A percentile compares a stretch with the other conserved stretches of the same genome.
Conservation (phyloP, 2,797 vertebrate species). For the Botia almorhae region DNA sequence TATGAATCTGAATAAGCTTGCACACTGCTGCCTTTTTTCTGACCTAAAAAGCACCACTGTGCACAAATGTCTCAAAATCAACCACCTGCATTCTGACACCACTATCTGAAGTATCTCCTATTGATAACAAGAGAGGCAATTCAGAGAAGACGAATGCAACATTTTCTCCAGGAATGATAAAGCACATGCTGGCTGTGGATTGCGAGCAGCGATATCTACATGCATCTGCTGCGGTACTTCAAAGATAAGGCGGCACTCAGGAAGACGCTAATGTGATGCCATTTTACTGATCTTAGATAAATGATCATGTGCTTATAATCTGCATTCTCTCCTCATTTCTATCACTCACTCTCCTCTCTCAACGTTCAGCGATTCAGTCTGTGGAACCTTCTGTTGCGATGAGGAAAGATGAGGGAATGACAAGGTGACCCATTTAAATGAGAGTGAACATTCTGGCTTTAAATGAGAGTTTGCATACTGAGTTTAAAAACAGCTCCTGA, state of each 20-base stretch:
- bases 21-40: slow-evolving; percentile 33
- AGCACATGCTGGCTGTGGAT: slow-evolving; percentile 49
- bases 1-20: slow-evolving; percentile 41
- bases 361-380: not conserved
- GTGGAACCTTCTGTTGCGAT: slow-evolving; percentile 23
- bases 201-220: slow-evolving; percentile 60
- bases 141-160: slow-evolving; percentile 36
- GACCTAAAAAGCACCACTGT: slow-evolving; percentile 25
- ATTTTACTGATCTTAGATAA: slow-evolving; percentile 66
- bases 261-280: slow-evolving; percentile 66
- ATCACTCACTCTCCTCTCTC: slow-evolving; percentile 39
- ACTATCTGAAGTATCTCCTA: slow-evolving; percentile 24
- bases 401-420: slow-evolving; percentile 23
- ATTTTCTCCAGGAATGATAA: slow-evolving; percentile 37
- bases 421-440: slow-evolving; percentile 46
- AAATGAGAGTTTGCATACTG: slow-evolving; percentile 18
- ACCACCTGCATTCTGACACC: slow-evolving; percentile 35
- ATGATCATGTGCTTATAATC: slow-evolving; percentile 62
- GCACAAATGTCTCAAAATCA: slow-evolving; percentile 36
- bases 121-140: slow-evolving; percentile 46
- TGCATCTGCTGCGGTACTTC: slow-evolving; percentile 69
- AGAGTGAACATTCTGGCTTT: slow-evolving; percentile 18
- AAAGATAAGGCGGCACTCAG: slow-evolving; percentile 69
- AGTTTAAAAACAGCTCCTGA: not conserved
- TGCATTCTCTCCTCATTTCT: slow-evolving; percentile 34